A percentile compares a stretch with the other conserved stretches of the same genome.
These are phyloP conservation scores for Peucedramus taeniatus DNA, from an alignment of 2,113 vertebrate species.

Conservation along the genomic window DNA sequence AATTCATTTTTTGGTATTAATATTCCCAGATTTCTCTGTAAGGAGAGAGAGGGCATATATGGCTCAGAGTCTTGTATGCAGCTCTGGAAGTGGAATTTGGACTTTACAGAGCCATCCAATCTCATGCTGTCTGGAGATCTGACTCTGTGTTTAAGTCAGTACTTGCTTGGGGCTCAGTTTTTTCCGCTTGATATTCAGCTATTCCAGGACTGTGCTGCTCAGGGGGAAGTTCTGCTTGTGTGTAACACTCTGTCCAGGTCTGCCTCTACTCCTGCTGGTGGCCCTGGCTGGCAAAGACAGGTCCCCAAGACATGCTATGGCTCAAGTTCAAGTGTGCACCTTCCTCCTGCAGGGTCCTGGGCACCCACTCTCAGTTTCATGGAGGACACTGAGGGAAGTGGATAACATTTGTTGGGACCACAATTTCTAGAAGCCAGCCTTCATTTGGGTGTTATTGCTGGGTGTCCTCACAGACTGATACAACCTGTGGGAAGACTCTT, in stretches of 20 bases:
- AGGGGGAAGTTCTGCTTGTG: neutral
- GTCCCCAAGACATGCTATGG: neutral
- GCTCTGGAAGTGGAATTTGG: neutral
- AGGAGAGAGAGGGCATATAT: rapidly evolving
- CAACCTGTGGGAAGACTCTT: neutral
- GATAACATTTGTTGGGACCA: neutral
- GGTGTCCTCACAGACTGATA: neutral
- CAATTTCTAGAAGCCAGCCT: neutral
- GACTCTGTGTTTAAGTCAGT: neutral
- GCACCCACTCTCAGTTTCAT: neutral
- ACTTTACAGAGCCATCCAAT: neutral
- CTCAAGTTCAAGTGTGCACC: neutral
- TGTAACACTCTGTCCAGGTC: neutral
- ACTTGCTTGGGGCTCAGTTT: neutral
- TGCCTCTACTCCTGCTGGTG: neutral
- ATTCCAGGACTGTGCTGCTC: neutral
- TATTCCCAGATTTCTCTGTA: neutral
- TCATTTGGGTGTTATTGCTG: neutral
- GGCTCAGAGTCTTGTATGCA: rapidly evolving
- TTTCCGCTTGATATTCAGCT: neutral
- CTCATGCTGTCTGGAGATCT: neutral
- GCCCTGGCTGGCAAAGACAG: neutral
- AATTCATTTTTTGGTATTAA: neutral
- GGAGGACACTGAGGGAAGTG: neutral
- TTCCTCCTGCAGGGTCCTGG: neutral